Base-by-base conservation (phyloP, 2,113 vertebrate genomes). In the Chaetorhynchus papuensis region DNA sequence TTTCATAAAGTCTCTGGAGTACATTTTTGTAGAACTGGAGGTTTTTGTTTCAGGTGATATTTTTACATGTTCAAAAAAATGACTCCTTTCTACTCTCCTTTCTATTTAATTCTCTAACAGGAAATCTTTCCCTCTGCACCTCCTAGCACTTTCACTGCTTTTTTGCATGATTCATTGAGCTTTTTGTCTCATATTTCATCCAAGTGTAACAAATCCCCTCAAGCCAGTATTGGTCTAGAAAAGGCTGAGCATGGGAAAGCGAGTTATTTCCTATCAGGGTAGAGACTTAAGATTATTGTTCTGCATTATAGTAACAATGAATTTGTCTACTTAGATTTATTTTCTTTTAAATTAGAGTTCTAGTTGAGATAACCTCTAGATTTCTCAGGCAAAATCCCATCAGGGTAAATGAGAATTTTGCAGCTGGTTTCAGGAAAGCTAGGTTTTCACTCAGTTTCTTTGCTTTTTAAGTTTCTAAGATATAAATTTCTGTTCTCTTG, bases 131-230 rank as follows among this genome's bases (percentile, higher is more conserved):
- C 85, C 42, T 92, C 60, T 87, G 27, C 70, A 77, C 52, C 47
- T 95, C 86, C 47, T 69, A 95, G 83, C n/a, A 44, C 52, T 97
- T 95, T 78, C 53, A 65, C 53, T 53, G 94, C 39, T 65, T 75
- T 81, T 90, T 96, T 96, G 39, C 59, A 92, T 86, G 80, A 89
- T 87, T 64, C 90, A 94, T 79, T 87, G 65, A 94, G 71, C 71
- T 81, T 91, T 94, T 78, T 87, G 88, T 94, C 69, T 80, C 91
- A 54, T 94, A 85, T 85, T 83, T 94, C 71, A 93, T 37, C 89
- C 76, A 96, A 96, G 80, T 91, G 83, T 87, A 94, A 52, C 74
- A 78, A 95, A 92, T 97, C 57, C 87, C 95, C 80, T 95, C 85
- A 86, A 96, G 92, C 93, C 61, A 94, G 39, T 41, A 50, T 4